These are phyloP conservation scores for Plutomurus gul DNA, from an alignment of 1,140 invertebrate genomes.

Conservation along the genomic window DNA sequence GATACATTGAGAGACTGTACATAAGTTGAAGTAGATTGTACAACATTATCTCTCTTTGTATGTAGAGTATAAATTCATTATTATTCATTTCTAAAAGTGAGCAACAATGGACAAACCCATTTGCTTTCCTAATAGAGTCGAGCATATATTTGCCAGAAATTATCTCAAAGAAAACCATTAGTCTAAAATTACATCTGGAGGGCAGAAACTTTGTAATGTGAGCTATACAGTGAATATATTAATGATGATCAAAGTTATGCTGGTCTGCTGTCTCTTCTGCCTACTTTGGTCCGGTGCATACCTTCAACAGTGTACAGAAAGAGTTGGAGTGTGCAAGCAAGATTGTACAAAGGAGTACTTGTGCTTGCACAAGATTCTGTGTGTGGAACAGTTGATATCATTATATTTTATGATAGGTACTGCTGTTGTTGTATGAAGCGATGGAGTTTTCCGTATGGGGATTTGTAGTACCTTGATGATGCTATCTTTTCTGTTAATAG, in stretches of 20 bases:
- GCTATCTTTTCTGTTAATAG: slow-evolving; percentile 21
- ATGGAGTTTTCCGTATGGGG: not conserved
- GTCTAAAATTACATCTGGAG: slow-evolving; percentile 24
- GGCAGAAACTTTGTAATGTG: slow-evolving; percentile 4
- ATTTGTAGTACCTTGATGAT: slow-evolving; percentile 10
- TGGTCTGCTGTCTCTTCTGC: not conserved
- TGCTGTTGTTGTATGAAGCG: not conserved
- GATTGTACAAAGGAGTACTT: no score
- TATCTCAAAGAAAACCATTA: slow-evolving; percentile 30
- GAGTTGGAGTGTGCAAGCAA: no score
- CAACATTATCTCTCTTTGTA: no score
- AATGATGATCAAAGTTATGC: slow-evolving; percentile 4
- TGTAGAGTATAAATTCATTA: no score
- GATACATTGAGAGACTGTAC: no score
- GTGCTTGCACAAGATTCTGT: not conserved
- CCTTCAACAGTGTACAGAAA: no score
- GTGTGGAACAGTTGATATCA: not conserved
- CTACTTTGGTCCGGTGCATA: not conserved
- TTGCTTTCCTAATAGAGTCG: slow-evolving; percentile 23
- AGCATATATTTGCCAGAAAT: slow-evolving; percentile 25
- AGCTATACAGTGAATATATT: not conserved
- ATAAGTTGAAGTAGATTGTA: no score
- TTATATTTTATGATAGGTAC: not conserved
- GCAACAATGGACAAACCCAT: slow-evolving; percentile 22
- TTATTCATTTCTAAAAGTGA: slow-evolving; percentile 24